Evolutionary conservation across 2,113 vertebrate species (phyloP), one percentile per base, ranked within the genome.

Genomic region (Morone saxatilis): DNA sequence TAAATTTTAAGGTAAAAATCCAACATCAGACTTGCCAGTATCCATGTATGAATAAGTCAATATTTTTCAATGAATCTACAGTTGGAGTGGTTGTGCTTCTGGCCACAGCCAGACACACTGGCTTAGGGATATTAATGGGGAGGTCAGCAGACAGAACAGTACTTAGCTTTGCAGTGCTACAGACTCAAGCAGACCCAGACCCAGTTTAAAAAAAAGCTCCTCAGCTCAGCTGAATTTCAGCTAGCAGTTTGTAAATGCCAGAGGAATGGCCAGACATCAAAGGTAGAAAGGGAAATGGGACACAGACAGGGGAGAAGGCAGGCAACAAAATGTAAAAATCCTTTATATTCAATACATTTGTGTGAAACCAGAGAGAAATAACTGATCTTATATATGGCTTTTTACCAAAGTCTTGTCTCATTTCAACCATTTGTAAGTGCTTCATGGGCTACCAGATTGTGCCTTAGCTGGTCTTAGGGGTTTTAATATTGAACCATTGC

Each of bases 21-120:
- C 67, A 76, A 57, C n/a, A n/a, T 79, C 60, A 73, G 61, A 76
- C 60, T 41, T 45, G 66, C 66, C 87, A 71, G 59, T 56, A 51
- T 70, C 50, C 48, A n/a, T 83, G 69, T 78, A 56, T 83, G 67
- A 87, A 85, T 84, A 78, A 82, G 79, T 86, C 70, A 83, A 43
- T 92, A 77, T 87, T 87, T 83, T 78, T 86, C 25, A 69, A 80
- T 81, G 45, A 62, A 59, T 82, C 63, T 76, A 71, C 74, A 70
- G 54, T 54, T 59, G 47, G 65, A 86, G 72, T 48, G 68, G 74
- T 81, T 63, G 53, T 54, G 56, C 63, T 50, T 78, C 68, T 85
- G 72, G 76, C 80, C 73, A 50, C 78, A 81, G 63, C 56, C 25
- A 70, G 50, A 60, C 1, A 12, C 68, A 82, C 68, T 60, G 36